Conservation (phyloP, 2,113 vertebrate genomes). For the Petrocephalus microphthalmus region DNA sequence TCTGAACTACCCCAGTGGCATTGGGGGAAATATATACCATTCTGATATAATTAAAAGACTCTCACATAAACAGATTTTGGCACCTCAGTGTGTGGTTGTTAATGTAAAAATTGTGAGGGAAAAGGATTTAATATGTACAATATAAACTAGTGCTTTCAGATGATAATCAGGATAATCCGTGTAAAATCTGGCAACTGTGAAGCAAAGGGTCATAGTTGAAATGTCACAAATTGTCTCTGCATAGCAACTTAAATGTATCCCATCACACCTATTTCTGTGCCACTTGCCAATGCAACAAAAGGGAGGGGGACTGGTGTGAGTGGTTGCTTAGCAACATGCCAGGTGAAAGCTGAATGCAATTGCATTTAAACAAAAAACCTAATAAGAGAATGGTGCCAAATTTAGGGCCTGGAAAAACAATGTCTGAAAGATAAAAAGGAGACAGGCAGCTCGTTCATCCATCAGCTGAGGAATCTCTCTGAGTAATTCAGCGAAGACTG, state of each 20-base stretch:
- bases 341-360: conserved; percentile 8
- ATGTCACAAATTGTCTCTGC: not conserved
- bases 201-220: not conserved
- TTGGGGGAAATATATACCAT: not conserved
- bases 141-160: not conserved
- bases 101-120: not conserved
- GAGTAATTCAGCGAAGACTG: not conserved
- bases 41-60: not conserved
- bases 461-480: not conserved
- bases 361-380: conserved; percentile 12
- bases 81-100: not conserved
- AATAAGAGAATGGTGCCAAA: conserved; percentile 5
- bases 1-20: not conserved
- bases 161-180: not conserved
- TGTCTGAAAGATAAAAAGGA: not conserved
- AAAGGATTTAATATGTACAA: not conserved
- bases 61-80: not conserved
- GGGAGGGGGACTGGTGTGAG: not conserved
- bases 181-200: not conserved
- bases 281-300: not conserved
- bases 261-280: not conserved
- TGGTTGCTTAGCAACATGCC: conserved; percentile 12
- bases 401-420: not conserved
- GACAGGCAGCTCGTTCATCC: not conserved
- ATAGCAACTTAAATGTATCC: not conserved